Evolutionary conservation across 2,113 vertebrate genomes (phyloP).

Genomic region (Geococcyx californianus): DNA sequence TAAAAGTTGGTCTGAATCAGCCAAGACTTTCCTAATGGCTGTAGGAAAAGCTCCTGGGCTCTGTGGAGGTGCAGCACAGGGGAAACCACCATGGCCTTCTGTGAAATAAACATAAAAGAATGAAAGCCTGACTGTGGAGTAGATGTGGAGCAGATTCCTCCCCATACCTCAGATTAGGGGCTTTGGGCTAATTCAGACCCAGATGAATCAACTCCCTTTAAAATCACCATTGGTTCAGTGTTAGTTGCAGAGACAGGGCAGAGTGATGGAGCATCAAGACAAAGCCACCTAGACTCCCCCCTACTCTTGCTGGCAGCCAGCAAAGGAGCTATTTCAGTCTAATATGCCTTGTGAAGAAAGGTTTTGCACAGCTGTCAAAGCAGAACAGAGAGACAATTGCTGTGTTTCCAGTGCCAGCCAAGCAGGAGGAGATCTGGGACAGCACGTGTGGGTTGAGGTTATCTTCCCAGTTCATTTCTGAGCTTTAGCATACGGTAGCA

Average conservation of each 20-base stretch:
- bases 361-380: neutral
- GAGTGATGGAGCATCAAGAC: neutral
- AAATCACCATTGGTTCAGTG: fast-evolving
- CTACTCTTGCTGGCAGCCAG: neutral
- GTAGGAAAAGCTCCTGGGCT: neutral
- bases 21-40: neutral
- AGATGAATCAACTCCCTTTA: neutral
- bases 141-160: neutral
- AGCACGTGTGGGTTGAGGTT: fast-evolving
- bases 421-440: neutral
- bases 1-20: neutral
- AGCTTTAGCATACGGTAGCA: neutral
- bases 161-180: neutral
- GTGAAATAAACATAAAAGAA: neutral
- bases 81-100: neutral
- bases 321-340: neutral
- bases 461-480: neutral
- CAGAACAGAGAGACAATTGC: neutral
- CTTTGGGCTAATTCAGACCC: neutral
- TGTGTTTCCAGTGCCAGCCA: neutral
- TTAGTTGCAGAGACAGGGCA: neutral
- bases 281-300: neutral
- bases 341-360: neutral
- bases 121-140: neutral
- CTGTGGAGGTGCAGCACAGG: neutral